phyloP scores from a whole-genome alignment of 2,888 invertebrate species.

The Diadromus collaris region DNA sequence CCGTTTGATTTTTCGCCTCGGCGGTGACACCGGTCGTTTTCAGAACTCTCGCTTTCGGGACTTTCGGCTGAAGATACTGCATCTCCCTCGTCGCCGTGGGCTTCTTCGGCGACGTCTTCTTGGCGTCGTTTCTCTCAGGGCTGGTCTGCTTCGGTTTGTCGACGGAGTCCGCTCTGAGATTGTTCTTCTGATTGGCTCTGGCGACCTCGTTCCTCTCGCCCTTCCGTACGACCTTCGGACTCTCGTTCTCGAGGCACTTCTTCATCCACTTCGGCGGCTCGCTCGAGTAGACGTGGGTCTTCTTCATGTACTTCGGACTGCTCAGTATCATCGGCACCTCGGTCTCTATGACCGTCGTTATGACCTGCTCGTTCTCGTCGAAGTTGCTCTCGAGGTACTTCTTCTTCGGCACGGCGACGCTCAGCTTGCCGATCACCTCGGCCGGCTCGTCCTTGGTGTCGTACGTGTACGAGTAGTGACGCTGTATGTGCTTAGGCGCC shows the following conservation, averaged over 20 bases:
- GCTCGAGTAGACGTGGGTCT: constrained; percentile 71
- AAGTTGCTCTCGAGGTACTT: constrained; percentile 77
- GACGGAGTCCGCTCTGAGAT: constrained; percentile 33
- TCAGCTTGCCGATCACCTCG: constrained; percentile 66
- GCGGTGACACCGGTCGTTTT: constrained; percentile 51
- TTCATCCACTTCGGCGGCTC: constrained; percentile 77
- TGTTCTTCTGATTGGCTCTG: constrained; percentile 57
- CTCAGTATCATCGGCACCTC: constrained; percentile 74
- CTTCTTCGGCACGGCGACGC: constrained; percentile 71
- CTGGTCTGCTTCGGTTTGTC: constrained; percentile 50
- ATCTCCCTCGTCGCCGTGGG: constrained; percentile 60
- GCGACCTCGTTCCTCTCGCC: constrained; percentile 46
- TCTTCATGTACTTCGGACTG: constrained; percentile 74
- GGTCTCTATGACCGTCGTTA: constrained; percentile 77
- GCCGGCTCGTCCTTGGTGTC: constrained; percentile 69
- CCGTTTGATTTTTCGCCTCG: constrained; percentile 51
- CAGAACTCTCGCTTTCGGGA: constrained; percentile 46
- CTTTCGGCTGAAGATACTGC: constrained; percentile 57
- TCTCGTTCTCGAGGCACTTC: constrained; percentile 72
- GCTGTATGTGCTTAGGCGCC: constrained; percentile 71
- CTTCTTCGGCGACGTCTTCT: constrained; percentile 67
- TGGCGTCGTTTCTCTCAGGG: constrained; percentile 60
- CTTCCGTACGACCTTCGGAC: constrained; percentile 59
- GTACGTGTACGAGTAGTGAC: constrained; percentile 77
- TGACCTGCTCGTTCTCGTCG: constrained; percentile 76